Conservation (phyloP, 2,797 vertebrate species). For the Otolemur crassicaudatus region DNA sequence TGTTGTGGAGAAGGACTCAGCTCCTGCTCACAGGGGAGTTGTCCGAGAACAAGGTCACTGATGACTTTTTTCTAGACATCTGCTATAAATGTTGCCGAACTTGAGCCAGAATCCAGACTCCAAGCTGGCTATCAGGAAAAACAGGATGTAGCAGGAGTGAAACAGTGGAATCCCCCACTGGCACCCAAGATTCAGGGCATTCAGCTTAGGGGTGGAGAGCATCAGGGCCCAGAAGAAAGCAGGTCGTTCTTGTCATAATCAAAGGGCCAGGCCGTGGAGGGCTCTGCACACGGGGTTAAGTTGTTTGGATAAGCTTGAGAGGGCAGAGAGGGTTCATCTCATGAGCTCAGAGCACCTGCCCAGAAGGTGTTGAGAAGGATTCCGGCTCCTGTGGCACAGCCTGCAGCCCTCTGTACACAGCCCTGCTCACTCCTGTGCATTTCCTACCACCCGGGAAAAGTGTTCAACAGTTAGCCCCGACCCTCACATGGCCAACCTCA, state of each 20-base stretch:
- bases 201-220: too few relatives aligned
- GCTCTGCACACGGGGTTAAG: rapidly evolving
- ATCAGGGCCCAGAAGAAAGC: not conserved
- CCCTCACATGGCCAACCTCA: not conserved
- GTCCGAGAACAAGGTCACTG: rapidly evolving
- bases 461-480: rapidly evolving
- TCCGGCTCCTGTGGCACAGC: rapidly evolving
- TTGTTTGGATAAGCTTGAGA: not conserved
- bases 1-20: not conserved
- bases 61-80: not conserved
- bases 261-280: too few relatives aligned
- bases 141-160: rapidly evolving
- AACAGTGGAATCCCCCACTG: not conserved
- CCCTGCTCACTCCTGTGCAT: not conserved
- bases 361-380: not conserved
- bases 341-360: not conserved
- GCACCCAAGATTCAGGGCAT: not conserved
- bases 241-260: not conserved
- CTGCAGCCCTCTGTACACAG: not conserved
- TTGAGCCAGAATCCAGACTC: not conserved
- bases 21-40: not conserved
- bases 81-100: rapidly evolving
- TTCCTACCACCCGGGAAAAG: rapidly evolving
- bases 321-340: not conserved
- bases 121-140: not conserved